phyloP scores from a whole-genome alignment of 2,888 invertebrate genomes.

The Agrotis exclamationis region DNA sequence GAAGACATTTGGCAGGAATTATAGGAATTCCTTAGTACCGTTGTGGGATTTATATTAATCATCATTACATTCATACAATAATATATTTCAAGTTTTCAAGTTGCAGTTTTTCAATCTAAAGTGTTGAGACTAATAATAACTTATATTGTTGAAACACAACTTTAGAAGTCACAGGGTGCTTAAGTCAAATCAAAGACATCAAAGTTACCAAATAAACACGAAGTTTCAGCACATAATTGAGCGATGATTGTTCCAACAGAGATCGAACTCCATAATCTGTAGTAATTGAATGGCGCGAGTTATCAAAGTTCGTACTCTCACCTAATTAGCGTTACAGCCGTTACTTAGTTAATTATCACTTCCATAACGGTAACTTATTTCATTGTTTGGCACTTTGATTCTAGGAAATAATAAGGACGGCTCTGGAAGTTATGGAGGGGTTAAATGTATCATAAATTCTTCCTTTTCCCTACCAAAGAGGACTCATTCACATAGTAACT shows the following conservation, averaged over 20 bases:
- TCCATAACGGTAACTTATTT: conserved; percentile 40
- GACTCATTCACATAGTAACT: too few species aligned
- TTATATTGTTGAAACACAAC: neutral
- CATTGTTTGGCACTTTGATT: conserved; percentile 4
- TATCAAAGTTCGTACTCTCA: conserved; percentile 42
- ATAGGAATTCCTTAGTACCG: too few species aligned
- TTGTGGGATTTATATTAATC: neutral
- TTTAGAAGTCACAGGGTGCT: neutral
- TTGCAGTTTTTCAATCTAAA: neutral
- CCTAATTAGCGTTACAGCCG: conserved; percentile 47
- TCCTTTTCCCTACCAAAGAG: too few species aligned
- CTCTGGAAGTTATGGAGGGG: neutral
- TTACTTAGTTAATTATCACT: conserved; percentile 52
- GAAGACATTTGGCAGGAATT: too few species aligned
- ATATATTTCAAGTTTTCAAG: neutral
- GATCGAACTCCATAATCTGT: conserved; percentile 48
- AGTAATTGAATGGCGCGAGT: conserved; percentile 47
- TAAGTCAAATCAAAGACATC: neutral
- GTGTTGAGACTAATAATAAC: neutral
- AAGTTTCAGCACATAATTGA: conserved; percentile 38
- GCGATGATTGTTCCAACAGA: conserved; percentile 38
- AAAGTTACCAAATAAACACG: conserved; percentile 21
- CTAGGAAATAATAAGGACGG: neutral
- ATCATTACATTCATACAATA: neutral
- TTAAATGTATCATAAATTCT: too few species aligned